Conservation (phyloP, 2,888 invertebrate species). For the Thereva unica region DNA sequence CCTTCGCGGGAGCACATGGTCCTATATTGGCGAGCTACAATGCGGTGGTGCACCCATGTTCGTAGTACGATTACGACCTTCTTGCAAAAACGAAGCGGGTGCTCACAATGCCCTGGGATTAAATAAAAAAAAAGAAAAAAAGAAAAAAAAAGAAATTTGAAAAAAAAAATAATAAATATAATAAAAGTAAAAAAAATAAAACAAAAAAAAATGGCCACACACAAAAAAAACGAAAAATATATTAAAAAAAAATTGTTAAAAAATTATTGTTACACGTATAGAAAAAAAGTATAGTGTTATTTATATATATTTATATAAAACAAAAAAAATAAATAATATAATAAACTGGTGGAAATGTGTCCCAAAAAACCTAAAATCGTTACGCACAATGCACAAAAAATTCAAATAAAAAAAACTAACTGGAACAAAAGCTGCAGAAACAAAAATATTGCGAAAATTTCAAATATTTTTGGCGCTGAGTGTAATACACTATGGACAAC, state of each 20-base stretch:
- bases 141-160: slow-evolving; percentile 43
- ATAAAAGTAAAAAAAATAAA: slow-evolving; percentile 45
- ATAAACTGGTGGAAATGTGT: slow-evolving; percentile 33
- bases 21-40: slow-evolving; percentile 74
- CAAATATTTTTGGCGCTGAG: no score
- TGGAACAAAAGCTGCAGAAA: no score
- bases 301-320: slow-evolving; percentile 17
- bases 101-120: slow-evolving; percentile 68
- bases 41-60: slow-evolving; percentile 82
- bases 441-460: no score
- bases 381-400: no score
- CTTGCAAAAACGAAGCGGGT: slow-evolving; percentile 77
- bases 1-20: slow-evolving; percentile 72
- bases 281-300: slow-evolving; percentile 21
- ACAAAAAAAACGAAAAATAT: slow-evolving; percentile 33
- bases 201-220: slow-evolving; percentile 44
- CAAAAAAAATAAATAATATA: no score
- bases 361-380: slow-evolving; percentile 6
- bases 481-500: no score
- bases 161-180: slow-evolving; percentile 43
- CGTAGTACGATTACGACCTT: slow-evolving; percentile 70
- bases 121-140: slow-evolving; percentile 52
- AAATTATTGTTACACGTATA: slow-evolving; percentile 42
- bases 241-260: slow-evolving; percentile 40
- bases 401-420: no score